Evolutionary conservation across 2,797 vertebrate species (phyloP), one percentile per base, ranked within the genome.

Genomic region (Nannoperca australis): DNA sequence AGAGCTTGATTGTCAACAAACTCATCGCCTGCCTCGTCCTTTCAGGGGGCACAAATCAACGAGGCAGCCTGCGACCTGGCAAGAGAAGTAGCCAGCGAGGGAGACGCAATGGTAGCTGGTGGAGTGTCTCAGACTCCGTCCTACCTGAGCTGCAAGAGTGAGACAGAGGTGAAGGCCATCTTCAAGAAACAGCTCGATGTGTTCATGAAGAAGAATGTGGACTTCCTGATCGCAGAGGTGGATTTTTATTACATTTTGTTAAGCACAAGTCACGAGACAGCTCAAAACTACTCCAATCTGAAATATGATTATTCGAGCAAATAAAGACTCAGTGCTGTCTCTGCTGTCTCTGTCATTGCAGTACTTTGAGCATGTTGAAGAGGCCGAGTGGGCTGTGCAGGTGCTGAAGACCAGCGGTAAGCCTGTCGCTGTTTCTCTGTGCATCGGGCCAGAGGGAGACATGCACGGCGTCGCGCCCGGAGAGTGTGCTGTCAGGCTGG

Each of bases 341-440:
- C 12, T 15, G 36, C 30, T 61, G 67, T 63, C 44, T 66, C 10
- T 80, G 17, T 54, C 3, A 2, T 40, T 92, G 77, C 91, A 97
- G 97, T 98, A 97, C 88, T 98, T 97, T 82, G 97, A 98, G 89
- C 97, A 97, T 2, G 95, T 97, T 60, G 97, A 98, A 91, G 97
- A 98, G 88, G 97, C 97, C 0, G 94, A 95, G 70, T 97, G 97
- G 97, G 97, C 97, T 34, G 96, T 97, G 2, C 95, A 97, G 85
- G 93, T 94, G 66, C 86, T 98, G 81, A 97, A 97, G 82, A 84
- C 92, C 49, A 96, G 95, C 32, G 96, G 97, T 9, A 97, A 97
- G 59, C 96, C 97, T 1, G 94, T 98, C 51, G 97, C 96, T 36
- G 96, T 93, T 20, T 94, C 91, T 0, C 64, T 96, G 92, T 97